phyloP scores from a whole-genome alignment of 53 echinoderm and acorn worm genomes.

The Luidia sarsii region DNA sequence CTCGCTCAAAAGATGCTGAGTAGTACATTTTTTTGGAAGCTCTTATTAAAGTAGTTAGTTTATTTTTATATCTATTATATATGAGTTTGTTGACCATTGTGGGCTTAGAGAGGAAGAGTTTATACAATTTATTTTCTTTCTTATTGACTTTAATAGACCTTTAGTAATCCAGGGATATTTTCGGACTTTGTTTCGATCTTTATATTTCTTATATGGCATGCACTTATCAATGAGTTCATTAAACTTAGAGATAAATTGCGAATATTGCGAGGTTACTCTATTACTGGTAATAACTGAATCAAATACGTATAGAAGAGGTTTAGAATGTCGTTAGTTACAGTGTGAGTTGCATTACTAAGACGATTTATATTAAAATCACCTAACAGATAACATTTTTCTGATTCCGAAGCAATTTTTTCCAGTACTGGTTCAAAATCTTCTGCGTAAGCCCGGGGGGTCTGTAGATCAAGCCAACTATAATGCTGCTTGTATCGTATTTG shows the following conservation, averaged over 20 bases:
- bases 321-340: too few relatives aligned
- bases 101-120: too few relatives aligned
- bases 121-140: constrained; percentile 17
- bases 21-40: neutral
- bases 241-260: too few relatives aligned
- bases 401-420: too few relatives aligned
- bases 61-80: constrained; percentile 23
- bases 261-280: too few relatives aligned
- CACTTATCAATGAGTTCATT: too few relatives aligned
- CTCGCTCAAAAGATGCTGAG: too few relatives aligned
- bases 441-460: neutral
- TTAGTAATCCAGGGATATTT: neutral
- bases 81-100: too few relatives aligned
- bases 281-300: neutral
- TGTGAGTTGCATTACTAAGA: neutral
- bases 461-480: neutral
- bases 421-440: too few relatives aligned
- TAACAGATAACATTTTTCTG: neutral
- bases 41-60: neutral
- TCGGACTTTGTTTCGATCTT: too few relatives aligned
- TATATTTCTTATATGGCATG: too few relatives aligned
- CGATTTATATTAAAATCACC: neutral
- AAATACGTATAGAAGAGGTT: too few relatives aligned
- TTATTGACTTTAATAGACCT: neutral
- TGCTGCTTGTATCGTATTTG: neutral